These are phyloP conservation scores for Himalopsyche anomala DNA, from an alignment of 2,888 invertebrate species.

Conservation along the genomic window DNA sequence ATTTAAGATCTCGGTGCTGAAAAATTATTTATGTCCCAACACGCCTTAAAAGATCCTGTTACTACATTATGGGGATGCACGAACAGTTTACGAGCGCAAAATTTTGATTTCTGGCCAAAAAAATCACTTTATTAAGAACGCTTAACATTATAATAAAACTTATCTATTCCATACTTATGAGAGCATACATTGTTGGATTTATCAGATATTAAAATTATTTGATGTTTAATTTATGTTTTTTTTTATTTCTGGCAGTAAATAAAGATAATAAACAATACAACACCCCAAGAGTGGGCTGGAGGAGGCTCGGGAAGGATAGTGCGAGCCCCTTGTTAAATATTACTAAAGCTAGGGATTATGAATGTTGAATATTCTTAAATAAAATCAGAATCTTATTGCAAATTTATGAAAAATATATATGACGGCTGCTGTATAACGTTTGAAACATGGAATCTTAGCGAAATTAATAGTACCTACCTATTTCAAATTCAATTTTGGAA, in stretches of 20 bases:
- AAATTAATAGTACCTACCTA: too few relatives aligned
- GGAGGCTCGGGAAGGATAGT: too few relatives aligned
- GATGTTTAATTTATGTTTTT: background rate
- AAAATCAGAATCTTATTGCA: too few relatives aligned
- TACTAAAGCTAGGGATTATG: too few relatives aligned
- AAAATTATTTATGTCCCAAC: background rate
- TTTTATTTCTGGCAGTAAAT: background rate
- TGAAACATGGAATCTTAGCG: too few relatives aligned
- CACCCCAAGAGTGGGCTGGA: too few relatives aligned
- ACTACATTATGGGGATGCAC: conserved; percentile 20
- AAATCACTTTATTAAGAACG: background rate
- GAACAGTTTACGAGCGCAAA: conserved; percentile 23
- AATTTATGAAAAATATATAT: too few relatives aligned
- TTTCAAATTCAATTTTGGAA: too few relatives aligned
- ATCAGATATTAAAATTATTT: conserved; percentile 7
- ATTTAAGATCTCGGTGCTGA: background rate
- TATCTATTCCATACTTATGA: background rate
- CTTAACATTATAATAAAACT: background rate
- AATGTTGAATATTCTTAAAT: too few relatives aligned
- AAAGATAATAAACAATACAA: too few relatives aligned
- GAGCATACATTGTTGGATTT: conserved; percentile 18
- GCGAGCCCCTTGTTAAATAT: too few relatives aligned
- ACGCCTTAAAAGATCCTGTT: background rate
- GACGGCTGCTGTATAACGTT: too few relatives aligned
- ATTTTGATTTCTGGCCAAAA: conserved; percentile 37